phyloP scores from a whole-genome alignment of 2,113 vertebrate genomes.

The Corydoras maculifer region DNA sequence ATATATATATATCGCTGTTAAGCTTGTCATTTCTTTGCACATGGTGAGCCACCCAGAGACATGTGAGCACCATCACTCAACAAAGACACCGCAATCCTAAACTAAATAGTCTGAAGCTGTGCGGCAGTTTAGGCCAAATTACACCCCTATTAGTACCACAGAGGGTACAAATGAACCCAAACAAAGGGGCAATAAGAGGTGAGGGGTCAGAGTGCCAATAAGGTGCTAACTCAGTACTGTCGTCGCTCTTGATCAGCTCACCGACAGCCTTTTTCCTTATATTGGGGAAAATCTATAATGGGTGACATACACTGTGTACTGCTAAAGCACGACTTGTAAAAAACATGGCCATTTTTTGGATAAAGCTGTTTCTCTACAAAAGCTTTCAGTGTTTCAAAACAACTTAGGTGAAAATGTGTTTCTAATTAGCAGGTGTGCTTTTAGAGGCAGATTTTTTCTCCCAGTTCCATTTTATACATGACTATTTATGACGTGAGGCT shows the following conservation, averaged over 20 bases:
- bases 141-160: conserved; percentile 68
- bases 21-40: conserved; percentile 13
- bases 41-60: conserved; percentile 33
- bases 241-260: conserved; percentile 82
- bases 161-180: conserved; percentile 43
- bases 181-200: conserved; percentile 65
- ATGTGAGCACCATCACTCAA: conserved; percentile 63
- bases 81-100: conserved; percentile 59
- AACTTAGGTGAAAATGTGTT: conserved; percentile 74
- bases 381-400: conserved; percentile 14
- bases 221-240: conserved; percentile 97
- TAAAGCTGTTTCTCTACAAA: neutral
- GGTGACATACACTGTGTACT: too few relatives aligned
- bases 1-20: neutral
- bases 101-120: conserved; percentile 56
- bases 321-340: too few relatives aligned
- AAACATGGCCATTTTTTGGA: too few relatives aligned
- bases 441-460: conserved; percentile 75
- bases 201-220: conserved; percentile 67
- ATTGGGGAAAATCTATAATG: too few relatives aligned
- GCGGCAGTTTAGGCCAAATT: conserved; percentile 16
- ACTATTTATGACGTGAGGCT: conserved; percentile 99
- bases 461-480: conserved; percentile 78
- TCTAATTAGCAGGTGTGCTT: conserved; percentile 99
- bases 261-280: conserved; percentile 35